A percentile compares a stretch with the other conserved stretches of the same genome.
Evolutionary conservation across 2,888 invertebrate genomes (phyloP).

Genomic region (Uloborus plumipes): DNA sequence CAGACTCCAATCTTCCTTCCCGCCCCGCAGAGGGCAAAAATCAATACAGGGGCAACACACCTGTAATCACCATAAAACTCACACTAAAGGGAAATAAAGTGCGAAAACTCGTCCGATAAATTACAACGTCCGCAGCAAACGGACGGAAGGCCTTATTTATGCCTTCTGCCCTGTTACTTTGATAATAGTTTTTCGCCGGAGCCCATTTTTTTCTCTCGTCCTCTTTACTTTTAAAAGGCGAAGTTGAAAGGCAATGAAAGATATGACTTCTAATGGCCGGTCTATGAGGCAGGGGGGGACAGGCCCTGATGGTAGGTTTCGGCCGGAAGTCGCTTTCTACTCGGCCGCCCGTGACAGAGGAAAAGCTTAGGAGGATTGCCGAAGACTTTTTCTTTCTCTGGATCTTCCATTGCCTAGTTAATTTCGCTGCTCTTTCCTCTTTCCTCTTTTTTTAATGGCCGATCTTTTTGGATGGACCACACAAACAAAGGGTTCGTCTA

Average conservation of each 20-base stretch:
- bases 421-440: conserved; percentile 3
- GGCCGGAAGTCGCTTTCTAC: conserved; percentile 55
- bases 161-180: conserved; percentile 20
- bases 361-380: conserved; percentile 30
- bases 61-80: conserved; percentile 44
- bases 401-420: conserved; percentile 25
- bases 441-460: neutral
- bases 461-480: neutral
- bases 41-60: conserved; percentile 26
- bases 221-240: conserved; percentile 2
- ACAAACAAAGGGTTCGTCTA: no score
- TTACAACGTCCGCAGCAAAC: conserved; percentile 35
- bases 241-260: conserved; percentile 39
- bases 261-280: conserved; percentile 50
- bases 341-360: conserved; percentile 41
- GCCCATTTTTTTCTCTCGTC: neutral
- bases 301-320: conserved; percentile 49
- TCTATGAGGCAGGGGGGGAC: conserved; percentile 9
- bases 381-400: conserved; percentile 34
- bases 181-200: conserved; percentile 40
- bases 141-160: conserved; percentile 42
- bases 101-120: conserved; percentile 30
- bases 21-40: conserved; percentile 1
- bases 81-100: conserved; percentile 38
- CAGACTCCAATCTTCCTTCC: no score